These are phyloP conservation scores for Cacatua alba DNA, from an alignment of 2,113 vertebrate species.

Conservation along the genomic window DNA sequence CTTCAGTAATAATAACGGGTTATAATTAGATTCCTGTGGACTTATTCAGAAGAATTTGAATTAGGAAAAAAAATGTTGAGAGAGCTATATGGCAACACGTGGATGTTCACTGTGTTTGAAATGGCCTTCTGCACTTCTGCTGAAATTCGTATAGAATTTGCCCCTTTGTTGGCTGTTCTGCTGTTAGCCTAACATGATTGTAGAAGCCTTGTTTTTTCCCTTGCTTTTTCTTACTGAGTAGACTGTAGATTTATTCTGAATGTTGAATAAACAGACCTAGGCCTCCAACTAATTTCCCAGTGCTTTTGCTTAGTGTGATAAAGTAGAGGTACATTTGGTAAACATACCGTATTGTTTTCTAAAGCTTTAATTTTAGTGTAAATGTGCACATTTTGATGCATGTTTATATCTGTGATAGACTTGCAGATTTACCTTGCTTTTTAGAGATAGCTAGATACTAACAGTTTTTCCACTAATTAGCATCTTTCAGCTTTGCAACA, in stretches of 20 bases:
- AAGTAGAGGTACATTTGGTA: background rate
- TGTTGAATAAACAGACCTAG: background rate
- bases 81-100: slow-evolving; percentile 71
- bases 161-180: slow-evolving; percentile 31
- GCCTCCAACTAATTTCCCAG: background rate
- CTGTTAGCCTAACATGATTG: slow-evolving; percentile 52
- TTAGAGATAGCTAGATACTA: slow-evolving; percentile 13
- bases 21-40: slow-evolving; percentile 15
- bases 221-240: slow-evolving; percentile 16
- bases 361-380: background rate
- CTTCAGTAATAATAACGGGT: background rate
- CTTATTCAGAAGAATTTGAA: slow-evolving; percentile 18
- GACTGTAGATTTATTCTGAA: background rate
- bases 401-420: background rate
- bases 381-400: background rate
- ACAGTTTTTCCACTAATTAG: slow-evolving; percentile 17
- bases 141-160: slow-evolving; percentile 35
- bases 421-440: slow-evolving; percentile 27
- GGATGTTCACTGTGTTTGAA: slow-evolving; percentile 66
- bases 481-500: slow-evolving; percentile 12
- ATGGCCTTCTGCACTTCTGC: slow-evolving; percentile 59
- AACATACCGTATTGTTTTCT: background rate
- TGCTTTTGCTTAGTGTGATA: background rate
- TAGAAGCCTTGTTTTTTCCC: slow-evolving; percentile 26
- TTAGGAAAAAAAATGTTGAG: slow-evolving; percentile 37